Evolutionary conservation across 2,888 invertebrate genomes (phyloP).

Genomic region (Drosophila tanythrix): DNA sequence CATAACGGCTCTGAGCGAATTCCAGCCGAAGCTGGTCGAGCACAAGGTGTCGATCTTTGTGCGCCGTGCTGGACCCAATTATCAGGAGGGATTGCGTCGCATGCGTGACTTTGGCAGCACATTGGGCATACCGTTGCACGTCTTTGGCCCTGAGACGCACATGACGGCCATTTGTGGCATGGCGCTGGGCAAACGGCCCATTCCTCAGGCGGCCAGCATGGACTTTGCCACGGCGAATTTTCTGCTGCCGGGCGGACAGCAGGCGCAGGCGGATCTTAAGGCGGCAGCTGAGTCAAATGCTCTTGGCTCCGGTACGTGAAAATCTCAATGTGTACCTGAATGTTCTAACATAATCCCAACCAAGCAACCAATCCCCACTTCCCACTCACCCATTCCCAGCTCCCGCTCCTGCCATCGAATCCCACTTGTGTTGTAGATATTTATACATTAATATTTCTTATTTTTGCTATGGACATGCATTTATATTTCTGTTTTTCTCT

Average conservation of each 20-base stretch:
- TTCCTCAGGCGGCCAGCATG: constrained; percentile 89
- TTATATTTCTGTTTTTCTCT: constrained; percentile 66
- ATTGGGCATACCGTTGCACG: constrained; percentile 95
- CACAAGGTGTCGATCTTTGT: constrained; percentile 98
- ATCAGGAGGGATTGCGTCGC: constrained; percentile 97
- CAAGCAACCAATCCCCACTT: neutral
- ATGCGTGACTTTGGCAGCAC: constrained; percentile 95
- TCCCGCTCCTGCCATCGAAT: neutral
- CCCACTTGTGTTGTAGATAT: constrained; percentile 26
- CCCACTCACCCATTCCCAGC: constrained; percentile 13
- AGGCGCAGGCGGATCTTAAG: constrained; percentile 83
- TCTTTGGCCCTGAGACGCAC: constrained; percentile 99
- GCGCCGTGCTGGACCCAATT: constrained; percentile 98
- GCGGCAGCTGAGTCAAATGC: constrained; percentile 68
- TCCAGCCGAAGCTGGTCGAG: constrained; percentile 94
- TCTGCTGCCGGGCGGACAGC: constrained; percentile 91
- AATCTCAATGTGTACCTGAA: neutral
- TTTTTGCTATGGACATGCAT: constrained; percentile 47
- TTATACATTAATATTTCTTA: constrained; percentile 8
- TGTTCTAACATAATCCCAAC: constrained; percentile 30
- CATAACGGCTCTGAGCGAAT: constrained; percentile 97
- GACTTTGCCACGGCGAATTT: constrained; percentile 96
- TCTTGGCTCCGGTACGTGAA: constrained; percentile 68
- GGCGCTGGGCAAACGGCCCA: constrained; percentile 95
- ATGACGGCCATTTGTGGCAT: constrained; percentile 99